phyloP scores from a whole-genome alignment of 1,140 invertebrate species.

The Oreohelix idahoensis region DNA sequence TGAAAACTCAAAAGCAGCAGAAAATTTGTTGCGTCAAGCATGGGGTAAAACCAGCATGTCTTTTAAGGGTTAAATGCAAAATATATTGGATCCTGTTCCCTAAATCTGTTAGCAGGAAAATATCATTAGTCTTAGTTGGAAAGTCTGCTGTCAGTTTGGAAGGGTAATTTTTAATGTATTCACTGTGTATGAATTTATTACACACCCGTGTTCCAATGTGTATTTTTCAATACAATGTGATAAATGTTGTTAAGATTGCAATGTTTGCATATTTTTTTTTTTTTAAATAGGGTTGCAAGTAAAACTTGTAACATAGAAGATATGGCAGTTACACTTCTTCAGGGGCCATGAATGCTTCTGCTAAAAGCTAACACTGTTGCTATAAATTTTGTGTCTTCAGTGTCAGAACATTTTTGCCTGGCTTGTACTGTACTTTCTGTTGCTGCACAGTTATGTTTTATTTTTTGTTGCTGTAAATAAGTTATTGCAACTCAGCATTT shows the following conservation, averaged over 20 bases:
- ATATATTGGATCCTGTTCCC: too few species aligned
- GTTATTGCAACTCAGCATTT: background rate
- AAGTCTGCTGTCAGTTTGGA: background rate
- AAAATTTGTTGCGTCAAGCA: too few species aligned
- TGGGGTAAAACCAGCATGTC: too few species aligned
- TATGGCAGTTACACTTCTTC: background rate
- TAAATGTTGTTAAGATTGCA: background rate
- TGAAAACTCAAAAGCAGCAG: too few species aligned
- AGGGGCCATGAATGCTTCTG: background rate
- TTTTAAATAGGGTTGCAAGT: background rate
- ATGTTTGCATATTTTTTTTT: background rate
- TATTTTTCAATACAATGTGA: background rate
- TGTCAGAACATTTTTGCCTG: background rate
- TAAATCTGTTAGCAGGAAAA: too few species aligned
- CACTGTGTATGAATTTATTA: background rate
- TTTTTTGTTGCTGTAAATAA: background rate
- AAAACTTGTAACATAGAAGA: background rate
- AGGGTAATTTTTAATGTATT: background rate
- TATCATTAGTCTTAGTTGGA: too few species aligned
- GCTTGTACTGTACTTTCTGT: background rate
- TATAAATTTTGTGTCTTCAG: background rate
- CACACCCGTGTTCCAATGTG: background rate
- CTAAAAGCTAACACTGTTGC: background rate
- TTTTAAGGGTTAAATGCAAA: too few species aligned
- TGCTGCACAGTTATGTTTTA: background rate